A percentile compares a stretch with the other conserved stretches of the same genome.
Evolutionary conservation across 1,140 invertebrate genomes (phyloP).

Genomic region (Cepaea nemoralis): DNA sequence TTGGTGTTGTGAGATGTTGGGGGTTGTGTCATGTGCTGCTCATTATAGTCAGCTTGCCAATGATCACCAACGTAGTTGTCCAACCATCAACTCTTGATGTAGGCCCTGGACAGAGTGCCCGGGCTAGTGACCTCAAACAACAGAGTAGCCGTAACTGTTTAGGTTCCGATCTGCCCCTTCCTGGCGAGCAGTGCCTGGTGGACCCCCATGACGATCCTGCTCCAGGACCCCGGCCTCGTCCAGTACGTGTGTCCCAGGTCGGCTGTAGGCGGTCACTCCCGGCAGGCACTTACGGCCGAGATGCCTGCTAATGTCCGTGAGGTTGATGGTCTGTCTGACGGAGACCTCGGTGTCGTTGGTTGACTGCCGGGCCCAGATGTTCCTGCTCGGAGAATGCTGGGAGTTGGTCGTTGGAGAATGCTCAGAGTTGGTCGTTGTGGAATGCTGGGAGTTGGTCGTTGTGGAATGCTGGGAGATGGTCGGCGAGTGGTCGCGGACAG

Average conservation of each 20-base stretch:
- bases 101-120: no score
- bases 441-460: background rate
- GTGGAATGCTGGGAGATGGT: no score
- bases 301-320: conserved; percentile 45
- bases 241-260: background rate
- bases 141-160: conserved; percentile 44
- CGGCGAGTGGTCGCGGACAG: background rate
- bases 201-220: conserved; percentile 29
- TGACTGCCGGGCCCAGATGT: conserved; percentile 6
- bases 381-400: background rate
- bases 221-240: background rate
- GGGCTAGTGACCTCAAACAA: conserved; percentile 39
- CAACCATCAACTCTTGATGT: no score
- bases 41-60: no score
- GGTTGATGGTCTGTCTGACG: conserved; percentile 33
- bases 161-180: conserved; percentile 1
- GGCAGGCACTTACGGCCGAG: conserved; percentile 46
- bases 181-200: conserved; percentile 29
- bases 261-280: background rate
- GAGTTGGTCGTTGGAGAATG: background rate
- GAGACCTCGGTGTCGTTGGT: background rate
- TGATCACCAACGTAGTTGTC: no score
- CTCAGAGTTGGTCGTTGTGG: no score
- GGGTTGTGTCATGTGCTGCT: no score
- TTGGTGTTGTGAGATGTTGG: no score